Evolutionary conservation across 1,140 invertebrate species (phyloP).

Genomic region (Onthophagus taurus): DNA sequence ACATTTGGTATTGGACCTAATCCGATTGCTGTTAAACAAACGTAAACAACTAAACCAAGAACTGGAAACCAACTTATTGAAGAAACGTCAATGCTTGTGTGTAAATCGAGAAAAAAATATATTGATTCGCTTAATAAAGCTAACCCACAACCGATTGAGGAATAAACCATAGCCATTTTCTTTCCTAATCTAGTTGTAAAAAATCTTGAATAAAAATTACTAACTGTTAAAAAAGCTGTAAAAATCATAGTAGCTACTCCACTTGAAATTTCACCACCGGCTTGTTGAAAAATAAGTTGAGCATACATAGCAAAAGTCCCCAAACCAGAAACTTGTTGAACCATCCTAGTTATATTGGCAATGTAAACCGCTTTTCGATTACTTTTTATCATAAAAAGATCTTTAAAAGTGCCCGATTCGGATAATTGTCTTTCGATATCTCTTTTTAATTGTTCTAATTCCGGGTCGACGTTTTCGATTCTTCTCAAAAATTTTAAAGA

Average conservation of each 20-base stretch:
- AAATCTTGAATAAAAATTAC: slow-evolving; percentile 49
- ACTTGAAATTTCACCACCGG: slow-evolving; percentile 50
- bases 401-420: slow-evolving; percentile 45
- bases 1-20: slow-evolving; percentile 28
- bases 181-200: slow-evolving; percentile 61
- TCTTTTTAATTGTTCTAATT: slow-evolving; percentile 50
- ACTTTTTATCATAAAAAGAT: slow-evolving; percentile 46
- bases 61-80: slow-evolving; percentile 31
- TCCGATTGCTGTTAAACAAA: slow-evolving; percentile 28
- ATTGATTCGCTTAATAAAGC: slow-evolving; percentile 39
- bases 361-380: slow-evolving; percentile 58
- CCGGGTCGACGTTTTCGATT: slow-evolving; percentile 48
- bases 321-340: slow-evolving; percentile 53
- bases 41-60: slow-evolving; percentile 24
- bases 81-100: slow-evolving; percentile 27
- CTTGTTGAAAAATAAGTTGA: slow-evolving; percentile 43
- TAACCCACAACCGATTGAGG: slow-evolving; percentile 40
- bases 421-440: slow-evolving; percentile 39
- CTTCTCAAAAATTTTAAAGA: slow-evolving; percentile 50
- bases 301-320: slow-evolving; percentile 54
- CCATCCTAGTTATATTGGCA: slow-evolving; percentile 1
- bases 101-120: slow-evolving; percentile 49
- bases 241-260: slow-evolving; percentile 47
- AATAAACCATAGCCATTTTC: slow-evolving; percentile 52
- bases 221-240: slow-evolving; percentile 49